Evolutionary conservation across 2,113 vertebrate genomes (phyloP), one percentile per base, ranked within the genome.

Genomic region (Drymodes brunneopygia): DNA sequence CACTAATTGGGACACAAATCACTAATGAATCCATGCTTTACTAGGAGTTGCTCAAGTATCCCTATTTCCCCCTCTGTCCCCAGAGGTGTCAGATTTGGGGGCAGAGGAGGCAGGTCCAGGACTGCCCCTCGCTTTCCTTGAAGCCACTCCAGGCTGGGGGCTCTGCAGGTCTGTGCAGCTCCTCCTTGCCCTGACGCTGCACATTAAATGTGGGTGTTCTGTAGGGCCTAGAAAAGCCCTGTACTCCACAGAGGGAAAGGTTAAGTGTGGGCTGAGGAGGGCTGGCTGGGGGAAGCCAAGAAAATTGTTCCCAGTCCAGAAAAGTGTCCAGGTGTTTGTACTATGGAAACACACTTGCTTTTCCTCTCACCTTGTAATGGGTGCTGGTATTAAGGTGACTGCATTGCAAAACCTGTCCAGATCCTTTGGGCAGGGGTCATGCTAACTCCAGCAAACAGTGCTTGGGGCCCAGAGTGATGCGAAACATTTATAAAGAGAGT

Each of bases 201-300:
- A 8, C 0, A 0, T 2, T 7, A 58, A 62, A 28, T 5, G 8
- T 9, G 18, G 4, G 1, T 11, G 15, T 20, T 67, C 64, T 69
- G 27, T 9, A 50, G 66, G 70, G 20, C 44, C 23, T 29, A 3
- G 48, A 18, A 90, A 53, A 12, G 2, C 50, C n/a, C 66, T 20
- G 6, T 18, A 7, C 8, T 4, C 4, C 36, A 38, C n/a, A 65
- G 42, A 70, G 21, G 12, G 67, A 73, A 50, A 65, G 17, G 66
- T 83, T 86, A 77, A 81, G 15, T 15, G 20, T 40, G 36, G 16
- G 11, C 25, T 72, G 36, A 38, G 61, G 38, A 69, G 47, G 13
- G 8, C 8, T 83, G 75, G 7, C 1, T 45, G 66, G 18, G 38
- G 33, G 16, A 88, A 95, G 61, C 54, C 57, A 90, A 66, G 81